phyloP scores from a whole-genome alignment of 2,888 invertebrate genomes.

The Malthinus flaveolus region DNA sequence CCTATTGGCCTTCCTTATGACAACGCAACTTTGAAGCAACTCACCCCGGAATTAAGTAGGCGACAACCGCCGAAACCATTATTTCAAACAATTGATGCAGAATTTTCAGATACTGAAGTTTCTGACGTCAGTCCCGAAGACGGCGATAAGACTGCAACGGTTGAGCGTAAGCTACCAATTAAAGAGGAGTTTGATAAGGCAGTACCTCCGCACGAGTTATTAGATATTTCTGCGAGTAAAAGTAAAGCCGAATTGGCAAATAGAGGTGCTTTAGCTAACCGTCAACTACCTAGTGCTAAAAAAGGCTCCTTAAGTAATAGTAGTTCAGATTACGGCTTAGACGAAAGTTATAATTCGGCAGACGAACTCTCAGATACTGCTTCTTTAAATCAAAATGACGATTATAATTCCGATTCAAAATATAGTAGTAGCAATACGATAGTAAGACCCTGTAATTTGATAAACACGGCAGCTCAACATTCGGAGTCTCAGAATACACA shows the following conservation, averaged over 20 bases:
- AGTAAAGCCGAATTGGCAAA: conserved; percentile 86
- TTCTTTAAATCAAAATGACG: conserved; percentile 23
- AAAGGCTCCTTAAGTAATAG: conserved; percentile 62
- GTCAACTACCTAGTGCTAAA: conserved; percentile 66
- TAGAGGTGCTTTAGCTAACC: conserved; percentile 72
- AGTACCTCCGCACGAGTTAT: conserved; percentile 82
- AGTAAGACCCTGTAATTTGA: conserved; percentile 37
- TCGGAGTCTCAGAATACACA: conserved; percentile 36
- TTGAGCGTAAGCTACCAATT: conserved; percentile 69
- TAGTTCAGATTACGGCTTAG: conserved; percentile 73
- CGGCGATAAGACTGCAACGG: conserved; percentile 73
- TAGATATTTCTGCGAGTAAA: conserved; percentile 85
- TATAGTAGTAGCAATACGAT: conserved; percentile 17
- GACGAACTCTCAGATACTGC: conserved; percentile 52
- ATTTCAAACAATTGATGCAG: conserved; percentile 70
- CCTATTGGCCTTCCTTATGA: conserved; percentile 82
- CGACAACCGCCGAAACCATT: conserved; percentile 75
- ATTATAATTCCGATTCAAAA: conserved; percentile 21
- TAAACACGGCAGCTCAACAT: conserved; percentile 36
- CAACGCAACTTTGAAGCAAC: conserved; percentile 69
- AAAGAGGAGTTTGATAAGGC: conserved; percentile 83
- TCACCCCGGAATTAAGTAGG: conserved; percentile 76
- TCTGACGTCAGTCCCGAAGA: conserved; percentile 84
- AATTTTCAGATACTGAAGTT: conserved; percentile 84
- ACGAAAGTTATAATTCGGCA: conserved; percentile 70